Percentiles rank a stretch among this genome's conserved stretches.
Conservation (phyloP, 2,113 vertebrate genomes). For the Camelus dromedarius region DNA sequence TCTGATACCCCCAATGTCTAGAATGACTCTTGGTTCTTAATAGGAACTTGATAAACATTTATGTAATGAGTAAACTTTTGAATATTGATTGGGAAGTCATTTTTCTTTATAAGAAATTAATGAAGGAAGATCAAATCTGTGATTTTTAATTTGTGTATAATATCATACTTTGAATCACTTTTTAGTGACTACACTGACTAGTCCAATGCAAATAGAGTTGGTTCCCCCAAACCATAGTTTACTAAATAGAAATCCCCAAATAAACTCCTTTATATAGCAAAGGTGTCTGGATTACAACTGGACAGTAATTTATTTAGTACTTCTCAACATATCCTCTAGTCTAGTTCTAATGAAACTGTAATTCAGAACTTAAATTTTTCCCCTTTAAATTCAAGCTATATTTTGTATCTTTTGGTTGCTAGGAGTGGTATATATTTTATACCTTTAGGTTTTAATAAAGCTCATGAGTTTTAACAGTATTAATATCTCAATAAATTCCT, state of each 20-base stretch:
- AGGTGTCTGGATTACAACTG: not conserved
- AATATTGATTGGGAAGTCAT: not conserved
- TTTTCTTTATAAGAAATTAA: slow-evolving; percentile 46
- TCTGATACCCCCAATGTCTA: not conserved
- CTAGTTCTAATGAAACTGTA: not conserved
- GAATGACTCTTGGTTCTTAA: not conserved
- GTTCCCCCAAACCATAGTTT: not conserved
- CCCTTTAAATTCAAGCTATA: slow-evolving; percentile 19
- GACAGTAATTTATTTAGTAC: not conserved
- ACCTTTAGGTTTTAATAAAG: slow-evolving; percentile 31
- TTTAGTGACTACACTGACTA: not conserved
- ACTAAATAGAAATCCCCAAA: not conserved
- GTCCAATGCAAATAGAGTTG: not conserved
- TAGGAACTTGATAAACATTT: slow-evolving; percentile 8
- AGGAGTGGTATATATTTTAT: not conserved
- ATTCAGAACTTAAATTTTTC: slow-evolving; percentile 10
- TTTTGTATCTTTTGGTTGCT: slow-evolving; percentile 18
- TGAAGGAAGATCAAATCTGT: not conserved
- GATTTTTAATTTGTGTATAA: not conserved
- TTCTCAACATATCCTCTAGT: not conserved
- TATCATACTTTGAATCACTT: not conserved
- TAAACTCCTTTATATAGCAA: not conserved
- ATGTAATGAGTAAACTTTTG: not conserved
- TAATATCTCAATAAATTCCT: slow-evolving; percentile 14
- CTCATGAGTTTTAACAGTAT: not conserved